Percentiles rank a stretch among this genome's conserved stretches.
phyloP scores from a whole-genome alignment of 2,888 invertebrate species.

The Agelastica alni region DNA sequence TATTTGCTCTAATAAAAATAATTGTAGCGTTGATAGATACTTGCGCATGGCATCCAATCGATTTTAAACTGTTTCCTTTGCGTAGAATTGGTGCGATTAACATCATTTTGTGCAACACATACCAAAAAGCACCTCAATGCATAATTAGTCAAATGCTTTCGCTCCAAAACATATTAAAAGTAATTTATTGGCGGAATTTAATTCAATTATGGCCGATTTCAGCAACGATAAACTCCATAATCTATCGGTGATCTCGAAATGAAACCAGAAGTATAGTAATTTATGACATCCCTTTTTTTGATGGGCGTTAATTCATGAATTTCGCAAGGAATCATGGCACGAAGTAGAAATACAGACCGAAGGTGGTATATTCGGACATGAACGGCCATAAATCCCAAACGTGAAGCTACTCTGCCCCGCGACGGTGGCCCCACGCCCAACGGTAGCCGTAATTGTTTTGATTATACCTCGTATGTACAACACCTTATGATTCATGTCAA shows the following conservation, averaged over 20 bases:
- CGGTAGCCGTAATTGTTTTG: slow-evolving; percentile 3
- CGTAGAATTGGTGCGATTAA: no score
- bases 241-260: slow-evolving; percentile 27
- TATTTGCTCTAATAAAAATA: no score
- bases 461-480: slow-evolving; percentile 4
- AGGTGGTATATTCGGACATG: slow-evolving; percentile 26
- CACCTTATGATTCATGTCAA: slow-evolving; percentile 4
- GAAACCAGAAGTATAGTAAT: slow-evolving; percentile 29
- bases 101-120: no score
- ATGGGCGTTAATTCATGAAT: slow-evolving; percentile 44
- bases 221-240: slow-evolving; percentile 26
- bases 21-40: no score
- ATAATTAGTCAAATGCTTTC: slow-evolving; percentile 21
- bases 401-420: slow-evolving; percentile 32
- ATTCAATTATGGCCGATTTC: slow-evolving; percentile 31
- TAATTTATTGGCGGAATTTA: slow-evolving; percentile 28
- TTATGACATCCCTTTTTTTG: slow-evolving; percentile 27
- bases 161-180: slow-evolving; percentile 25
- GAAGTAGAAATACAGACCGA: slow-evolving; percentile 22
- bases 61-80: no score
- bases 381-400: slow-evolving; percentile 47
- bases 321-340: slow-evolving; percentile 14
- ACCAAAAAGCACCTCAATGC: slow-evolving; percentile 6
- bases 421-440: slow-evolving; percentile 16
- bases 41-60: no score